A percentile compares a stretch with the other conserved stretches of the same genome.
Evolutionary conservation across 2,113 vertebrate genomes (phyloP).

Genomic region (Festucalex cinctus): DNA sequence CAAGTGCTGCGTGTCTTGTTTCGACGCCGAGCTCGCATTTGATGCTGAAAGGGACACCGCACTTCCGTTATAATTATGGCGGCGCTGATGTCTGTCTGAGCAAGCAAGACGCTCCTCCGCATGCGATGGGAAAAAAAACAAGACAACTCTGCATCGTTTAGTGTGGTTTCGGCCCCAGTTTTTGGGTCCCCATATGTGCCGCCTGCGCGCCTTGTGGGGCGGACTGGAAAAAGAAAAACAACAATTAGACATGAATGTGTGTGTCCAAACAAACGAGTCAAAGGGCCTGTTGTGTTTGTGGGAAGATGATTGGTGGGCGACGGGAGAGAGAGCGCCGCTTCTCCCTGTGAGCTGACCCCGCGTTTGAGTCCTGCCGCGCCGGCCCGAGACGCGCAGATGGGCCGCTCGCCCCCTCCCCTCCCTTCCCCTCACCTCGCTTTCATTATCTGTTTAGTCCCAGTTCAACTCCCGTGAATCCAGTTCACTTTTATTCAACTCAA

Average conservation of each 20-base stretch:
- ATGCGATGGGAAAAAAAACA: constrained; percentile 31
- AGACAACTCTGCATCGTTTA: constrained; percentile 22
- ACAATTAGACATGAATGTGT: constrained; percentile 92
- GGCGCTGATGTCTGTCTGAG: constrained; percentile 23
- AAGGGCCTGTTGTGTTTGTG: constrained; percentile 80
- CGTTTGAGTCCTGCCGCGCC: constrained; percentile 81
- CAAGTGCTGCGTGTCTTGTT: constrained; percentile 4
- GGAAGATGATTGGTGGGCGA: constrained; percentile 73
- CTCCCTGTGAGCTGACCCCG: constrained; percentile 71
- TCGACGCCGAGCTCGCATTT: not conserved
- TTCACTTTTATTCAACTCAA: constrained; percentile 28
- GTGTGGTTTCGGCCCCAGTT: constrained; percentile 58
- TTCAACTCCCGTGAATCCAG: constrained; percentile 30
- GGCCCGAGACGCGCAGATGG: constrained; percentile 84
- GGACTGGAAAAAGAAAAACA: constrained; percentile 84
- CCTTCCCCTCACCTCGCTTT: constrained; percentile 28
- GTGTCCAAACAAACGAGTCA: constrained; percentile 92
- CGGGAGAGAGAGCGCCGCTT: constrained; percentile 58
- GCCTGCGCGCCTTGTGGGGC: constrained; percentile 78
- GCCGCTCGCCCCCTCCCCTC: constrained; percentile 57
- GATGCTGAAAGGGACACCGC: constrained; percentile 37
- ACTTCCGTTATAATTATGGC: constrained; percentile 49
- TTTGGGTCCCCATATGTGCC: constrained; percentile 42
- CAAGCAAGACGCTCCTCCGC: constrained; percentile 30
- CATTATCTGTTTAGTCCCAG: constrained; percentile 36